These are phyloP conservation scores for Spodoptera litura DNA, from an alignment of 1,140 invertebrate genomes.

Conservation along the genomic window DNA sequence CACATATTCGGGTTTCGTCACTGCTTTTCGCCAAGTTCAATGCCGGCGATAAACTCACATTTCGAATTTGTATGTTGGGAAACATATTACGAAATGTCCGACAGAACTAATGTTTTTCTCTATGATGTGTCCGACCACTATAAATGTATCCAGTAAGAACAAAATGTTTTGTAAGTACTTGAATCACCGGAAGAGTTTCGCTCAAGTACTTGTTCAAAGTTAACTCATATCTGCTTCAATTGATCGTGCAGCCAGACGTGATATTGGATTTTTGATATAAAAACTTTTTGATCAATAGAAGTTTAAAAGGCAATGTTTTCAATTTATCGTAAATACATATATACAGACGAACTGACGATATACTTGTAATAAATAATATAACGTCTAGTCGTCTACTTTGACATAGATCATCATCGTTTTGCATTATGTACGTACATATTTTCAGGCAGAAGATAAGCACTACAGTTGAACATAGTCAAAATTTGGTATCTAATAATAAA, in stretches of 20 bases:
- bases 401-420: too few relatives aligned
- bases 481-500: too few relatives aligned
- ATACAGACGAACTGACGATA: too few relatives aligned
- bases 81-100: constrained; percentile 20
- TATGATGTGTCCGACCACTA: not conserved
- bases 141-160: not conserved
- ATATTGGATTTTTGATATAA: not conserved
- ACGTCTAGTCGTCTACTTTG: too few relatives aligned
- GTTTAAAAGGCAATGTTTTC: not conserved
- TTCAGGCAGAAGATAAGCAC: too few relatives aligned
- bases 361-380: too few relatives aligned
- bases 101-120: constrained; percentile 19
- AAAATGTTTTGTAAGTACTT: not conserved
- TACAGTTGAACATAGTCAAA: too few relatives aligned
- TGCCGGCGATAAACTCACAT: constrained; percentile 29
- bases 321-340: too few relatives aligned
- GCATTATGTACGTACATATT: too few relatives aligned
- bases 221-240: constrained; percentile 6
- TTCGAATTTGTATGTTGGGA: constrained; percentile 11
- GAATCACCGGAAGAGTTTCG: not conserved
- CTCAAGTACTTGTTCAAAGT: not conserved
- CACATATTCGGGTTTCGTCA: constrained; percentile 11
- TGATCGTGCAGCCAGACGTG: constrained; percentile 2
- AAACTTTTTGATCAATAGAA: constrained; percentile 4
- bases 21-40: constrained; percentile 1